Evolutionary conservation across 1,140 invertebrate genomes (phyloP), one percentile per base, ranked within the genome.

Genomic region (Hylaeus volcanicus): DNA sequence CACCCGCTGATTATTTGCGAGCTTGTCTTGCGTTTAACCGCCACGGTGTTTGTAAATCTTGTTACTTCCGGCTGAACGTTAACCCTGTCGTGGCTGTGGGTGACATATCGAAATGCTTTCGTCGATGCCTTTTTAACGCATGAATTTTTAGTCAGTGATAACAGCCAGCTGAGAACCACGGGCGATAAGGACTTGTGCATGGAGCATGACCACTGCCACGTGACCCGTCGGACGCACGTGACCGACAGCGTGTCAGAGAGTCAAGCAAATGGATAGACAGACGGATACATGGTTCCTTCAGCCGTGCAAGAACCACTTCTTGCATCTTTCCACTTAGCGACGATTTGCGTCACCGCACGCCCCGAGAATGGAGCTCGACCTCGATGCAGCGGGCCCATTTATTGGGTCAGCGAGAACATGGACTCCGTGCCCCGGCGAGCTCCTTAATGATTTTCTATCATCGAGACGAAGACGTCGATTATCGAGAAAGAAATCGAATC

Each of bases 171-270:
- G 53, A 72, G 69, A 82, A 72, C 63, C 64, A 26, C 26, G 55
- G 14, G 41, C 8, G 66, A 71, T 43, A 74, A 66, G 51, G 9
- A 58, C 26, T 37, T 41, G 14, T 15, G 11, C 14, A 58, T 69
- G n/a, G 11, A 58, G 11, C 70, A 82, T 65, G 79, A 66, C 69
- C 70, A 72, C 39, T 53, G 69, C 84, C 84, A 86, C 84, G 84
- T 86, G 82, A 85, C 26, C 15, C 48, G 72, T 74, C 56, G 37
- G 55, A 45, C 53, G 78, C 83, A 85, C 84, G 84, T 86, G 84
- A 85, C 74, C 73, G 79, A 85, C 73, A 81, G 79, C 79, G 74
- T 86, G 83, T 86, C 83, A 58, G 64, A 63, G 41, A 56, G 74
- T 51, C 66, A 15, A 37, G 79, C 70, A 80, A 82, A 86, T 63